Percentiles rank a stretch among this genome's conserved stretches.
phyloP scores from a whole-genome alignment of 2,797 vertebrate genomes.

The Distichodus sexfasciatus region DNA sequence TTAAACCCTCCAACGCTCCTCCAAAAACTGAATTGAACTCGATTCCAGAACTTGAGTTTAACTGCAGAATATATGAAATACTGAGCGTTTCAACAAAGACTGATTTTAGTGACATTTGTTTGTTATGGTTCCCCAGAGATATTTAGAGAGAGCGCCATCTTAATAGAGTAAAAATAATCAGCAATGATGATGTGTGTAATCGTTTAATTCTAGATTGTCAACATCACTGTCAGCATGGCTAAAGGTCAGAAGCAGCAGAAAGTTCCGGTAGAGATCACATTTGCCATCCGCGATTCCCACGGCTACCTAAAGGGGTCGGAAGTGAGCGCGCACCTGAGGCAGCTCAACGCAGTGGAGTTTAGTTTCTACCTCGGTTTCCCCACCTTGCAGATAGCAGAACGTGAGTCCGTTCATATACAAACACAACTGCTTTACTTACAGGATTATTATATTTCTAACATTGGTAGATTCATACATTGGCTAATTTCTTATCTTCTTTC shows the following conservation, averaged over 20 bases:
- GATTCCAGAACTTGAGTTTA: too few species aligned
- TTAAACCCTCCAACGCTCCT: too few species aligned
- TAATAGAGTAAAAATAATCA: too few species aligned
- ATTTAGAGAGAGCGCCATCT: too few species aligned
- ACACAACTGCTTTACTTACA: background rate
- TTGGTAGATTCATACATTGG: background rate
- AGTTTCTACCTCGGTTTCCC: constrained; percentile 96
- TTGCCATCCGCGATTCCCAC: constrained; percentile 72
- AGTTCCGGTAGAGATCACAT: constrained; percentile 84
- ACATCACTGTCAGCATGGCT: constrained; percentile 74
- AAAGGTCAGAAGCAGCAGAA: constrained; percentile 63
- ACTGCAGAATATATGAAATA: too few species aligned
- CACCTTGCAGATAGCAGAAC: constrained; percentile 88
- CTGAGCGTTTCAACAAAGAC: too few species aligned
- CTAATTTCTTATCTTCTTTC: background rate
- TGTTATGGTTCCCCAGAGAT: too few species aligned
- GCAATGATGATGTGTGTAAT: too few species aligned
- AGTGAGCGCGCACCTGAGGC: constrained; percentile 87
- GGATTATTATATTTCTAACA: too few species aligned
- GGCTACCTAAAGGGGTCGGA: constrained; percentile 84
- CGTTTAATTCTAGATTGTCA: constrained; percentile 80
- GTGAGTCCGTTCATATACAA: constrained; percentile 69
- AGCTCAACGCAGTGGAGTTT: constrained; percentile 91
- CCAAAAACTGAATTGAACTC: too few species aligned
- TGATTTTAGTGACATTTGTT: too few species aligned